phyloP scores from a whole-genome alignment of 2,113 vertebrate genomes.

The Australoheros scitulus region DNA sequence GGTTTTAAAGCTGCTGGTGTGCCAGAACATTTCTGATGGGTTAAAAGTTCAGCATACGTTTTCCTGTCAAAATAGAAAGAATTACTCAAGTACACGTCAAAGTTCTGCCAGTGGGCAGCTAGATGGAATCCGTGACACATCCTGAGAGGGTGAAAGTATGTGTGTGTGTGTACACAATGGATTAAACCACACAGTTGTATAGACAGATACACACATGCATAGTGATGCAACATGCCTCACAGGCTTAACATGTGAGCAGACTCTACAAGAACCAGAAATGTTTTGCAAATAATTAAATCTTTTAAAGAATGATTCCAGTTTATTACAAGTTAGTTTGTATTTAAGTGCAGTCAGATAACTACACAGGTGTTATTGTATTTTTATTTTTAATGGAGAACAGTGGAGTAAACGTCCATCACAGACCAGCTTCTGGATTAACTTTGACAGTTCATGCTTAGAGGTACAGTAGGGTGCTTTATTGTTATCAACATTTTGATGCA shows the following conservation, averaged over 20 bases:
- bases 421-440: not conserved
- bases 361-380: too few relatives aligned
- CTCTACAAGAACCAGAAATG: not conserved
- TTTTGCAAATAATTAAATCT: not conserved
- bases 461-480: not conserved
- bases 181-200: not conserved
- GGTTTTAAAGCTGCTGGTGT: not conserved
- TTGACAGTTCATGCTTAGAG: not conserved
- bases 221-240: not conserved
- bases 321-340: not conserved
- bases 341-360: too few relatives aligned
- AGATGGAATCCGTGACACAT: slow-evolving; percentile 14
- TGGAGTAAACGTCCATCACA: not conserved
- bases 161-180: not conserved
- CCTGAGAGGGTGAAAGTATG: not conserved
- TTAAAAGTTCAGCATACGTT: not conserved
- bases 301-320: not conserved
- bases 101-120: not conserved
- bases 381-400: not conserved
- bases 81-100: not conserved
- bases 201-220: not conserved
- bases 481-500: not conserved
- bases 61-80: not conserved
- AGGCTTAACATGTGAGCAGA: not conserved
- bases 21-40: not conserved